phyloP scores from a whole-genome alignment of 92 coral and sea anemone genomes.

The Epizoanthus scotinus region DNA sequence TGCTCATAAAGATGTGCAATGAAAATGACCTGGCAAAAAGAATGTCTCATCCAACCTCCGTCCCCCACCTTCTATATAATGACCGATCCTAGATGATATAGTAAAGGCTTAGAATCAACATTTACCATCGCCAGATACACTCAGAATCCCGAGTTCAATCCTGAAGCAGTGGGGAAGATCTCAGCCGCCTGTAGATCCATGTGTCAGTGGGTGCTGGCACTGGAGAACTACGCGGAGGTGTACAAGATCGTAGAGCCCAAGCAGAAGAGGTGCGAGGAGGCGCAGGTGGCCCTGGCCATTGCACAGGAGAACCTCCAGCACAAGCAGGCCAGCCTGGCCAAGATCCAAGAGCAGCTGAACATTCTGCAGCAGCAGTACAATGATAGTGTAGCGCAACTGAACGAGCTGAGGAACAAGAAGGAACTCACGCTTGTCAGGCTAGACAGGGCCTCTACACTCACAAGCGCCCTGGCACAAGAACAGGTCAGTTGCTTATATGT shows the following conservation, averaged over 20 bases:
- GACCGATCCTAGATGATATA: no score
- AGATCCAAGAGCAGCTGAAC: slow-evolving; percentile 87
- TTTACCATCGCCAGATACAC: slow-evolving; percentile 55
- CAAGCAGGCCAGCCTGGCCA: slow-evolving; percentile 82
- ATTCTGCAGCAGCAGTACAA: slow-evolving; percentile 86
- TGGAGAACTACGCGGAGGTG: slow-evolving; percentile 94
- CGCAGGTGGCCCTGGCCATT: slow-evolving; percentile 71
- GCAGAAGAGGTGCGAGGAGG: slow-evolving; percentile 92
- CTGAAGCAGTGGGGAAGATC: slow-evolving; percentile 93
- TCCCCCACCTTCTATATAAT: no score
- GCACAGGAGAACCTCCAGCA: slow-evolving; percentile 82
- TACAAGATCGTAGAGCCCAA: slow-evolving; percentile 95
- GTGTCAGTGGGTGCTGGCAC: slow-evolving; percentile 97
- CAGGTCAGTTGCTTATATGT: slow-evolving; percentile 77
- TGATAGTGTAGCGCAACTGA: slow-evolving; percentile 82
- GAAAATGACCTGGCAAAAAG: no score
- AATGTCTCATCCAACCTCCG: no score
- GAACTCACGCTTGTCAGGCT: slow-evolving; percentile 82
- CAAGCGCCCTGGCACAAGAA: slow-evolving; percentile 86
- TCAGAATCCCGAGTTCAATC: slow-evolving; percentile 90
- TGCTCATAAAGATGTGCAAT: no score
- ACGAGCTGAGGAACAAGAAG: slow-evolving; percentile 78
- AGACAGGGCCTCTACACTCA: slow-evolving; percentile 85
- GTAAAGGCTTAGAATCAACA: no score
- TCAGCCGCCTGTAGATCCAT: slow-evolving; percentile 95